Evolutionary conservation across 2,113 vertebrate genomes (phyloP), one percentile per base, ranked within the genome.

Genomic region (Pteropus alecto): DNA sequence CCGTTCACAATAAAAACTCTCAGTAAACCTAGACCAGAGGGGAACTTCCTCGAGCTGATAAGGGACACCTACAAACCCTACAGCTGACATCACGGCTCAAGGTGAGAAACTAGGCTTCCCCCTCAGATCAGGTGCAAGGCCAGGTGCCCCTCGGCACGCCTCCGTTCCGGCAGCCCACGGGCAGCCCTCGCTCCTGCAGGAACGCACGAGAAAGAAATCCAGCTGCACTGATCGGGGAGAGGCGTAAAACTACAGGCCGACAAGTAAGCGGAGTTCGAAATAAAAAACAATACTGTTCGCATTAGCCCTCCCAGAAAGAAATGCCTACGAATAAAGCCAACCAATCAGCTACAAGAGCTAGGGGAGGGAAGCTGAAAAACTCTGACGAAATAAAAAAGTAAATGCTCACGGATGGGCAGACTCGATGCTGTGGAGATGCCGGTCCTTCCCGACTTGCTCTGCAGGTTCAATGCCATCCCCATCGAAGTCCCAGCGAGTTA

Each of bases 71-170:
- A 65, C 60, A 15, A 21, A 83, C 11, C 60, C 19, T 21, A 8
- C 18, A 46, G 60, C 43, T 10, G 33, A 5, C 19, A 15, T 15
- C 41, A 65, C 38, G 22, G 18, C 0, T 9, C 33, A 9, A 0
- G 4, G 19, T n/a, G 60, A 63, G 85, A 33, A 43, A 11, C 19
- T 0, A 0, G 28, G 18, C 30, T 87, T 87, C 16, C 67, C 12
- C 0, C 7, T 7, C 10, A 7, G 28, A 16, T 0, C 35, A 22
- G 8, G 67, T 4, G 8, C 15, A 0, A 73, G 0, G 35, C 12
- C 10, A 24, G 28, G 26, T 16, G 13, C 51, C 11, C 26, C 51
- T 33, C 7, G 15, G 30, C 28, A 43, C 28, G 26, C 35, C 30
- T n/a, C 56, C 56, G 22, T 33, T 6, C 4, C 68, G 22, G 6